A percentile compares a stretch with the other conserved stretches of the same genome.
Conservation (phyloP, 2,113 vertebrate genomes). For the Leptosomus discolor region DNA sequence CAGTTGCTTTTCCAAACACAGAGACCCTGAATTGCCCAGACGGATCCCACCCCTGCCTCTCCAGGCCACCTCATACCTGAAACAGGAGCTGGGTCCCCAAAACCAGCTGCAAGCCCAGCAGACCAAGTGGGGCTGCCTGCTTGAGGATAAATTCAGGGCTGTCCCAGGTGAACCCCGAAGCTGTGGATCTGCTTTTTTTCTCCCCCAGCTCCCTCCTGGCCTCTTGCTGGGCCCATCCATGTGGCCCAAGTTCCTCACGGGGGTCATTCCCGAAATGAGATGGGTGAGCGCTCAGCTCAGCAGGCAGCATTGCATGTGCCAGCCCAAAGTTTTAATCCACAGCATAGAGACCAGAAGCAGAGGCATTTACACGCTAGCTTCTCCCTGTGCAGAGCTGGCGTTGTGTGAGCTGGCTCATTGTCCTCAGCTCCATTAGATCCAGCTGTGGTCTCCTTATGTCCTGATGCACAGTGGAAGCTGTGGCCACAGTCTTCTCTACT, state of each 20-base stretch:
- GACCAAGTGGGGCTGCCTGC: not conserved
- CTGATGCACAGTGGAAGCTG: not conserved
- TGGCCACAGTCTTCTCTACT: not conserved
- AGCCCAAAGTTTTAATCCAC: not conserved
- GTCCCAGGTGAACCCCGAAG: not conserved
- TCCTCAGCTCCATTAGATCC: not conserved
- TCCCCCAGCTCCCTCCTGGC: not conserved
- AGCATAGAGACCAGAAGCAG: not conserved
- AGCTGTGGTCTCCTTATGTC: not conserved
- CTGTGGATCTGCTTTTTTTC: not conserved
- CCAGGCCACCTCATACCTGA: not conserved
- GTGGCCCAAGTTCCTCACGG: not conserved
- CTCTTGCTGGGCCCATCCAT: not conserved
- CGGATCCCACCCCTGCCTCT: not conserved
- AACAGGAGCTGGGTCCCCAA: not conserved
- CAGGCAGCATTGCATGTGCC: not conserved
- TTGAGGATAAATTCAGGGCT: not conserved
- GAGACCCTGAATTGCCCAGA: accelerated
- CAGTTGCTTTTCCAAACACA: not conserved
- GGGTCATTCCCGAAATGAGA: not conserved
- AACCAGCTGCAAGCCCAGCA: not conserved
- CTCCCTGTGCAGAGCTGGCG: not conserved
- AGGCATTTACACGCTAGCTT: not conserved
- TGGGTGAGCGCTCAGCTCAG: not conserved
- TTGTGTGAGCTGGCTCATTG: not conserved